Evolutionary conservation across 2,888 invertebrate genomes (phyloP).

Genomic region (Gerris lacustris): DNA sequence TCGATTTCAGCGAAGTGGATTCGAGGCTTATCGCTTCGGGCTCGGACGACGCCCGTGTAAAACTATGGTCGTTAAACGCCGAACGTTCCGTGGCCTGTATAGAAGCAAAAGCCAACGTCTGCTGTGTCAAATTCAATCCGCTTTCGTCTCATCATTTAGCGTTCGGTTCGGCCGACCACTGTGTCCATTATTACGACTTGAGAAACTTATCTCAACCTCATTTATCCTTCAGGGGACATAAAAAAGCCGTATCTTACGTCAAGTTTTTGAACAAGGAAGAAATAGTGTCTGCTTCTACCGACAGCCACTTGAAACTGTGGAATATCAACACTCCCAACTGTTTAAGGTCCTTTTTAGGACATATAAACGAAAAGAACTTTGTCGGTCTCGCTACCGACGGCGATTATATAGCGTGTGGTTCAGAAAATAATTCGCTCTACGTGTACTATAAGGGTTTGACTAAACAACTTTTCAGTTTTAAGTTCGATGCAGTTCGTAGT

Average conservation of each 20-base stretch:
- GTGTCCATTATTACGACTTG: slow-evolving; percentile 90
- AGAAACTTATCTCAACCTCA: slow-evolving; percentile 69
- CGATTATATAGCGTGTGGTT: slow-evolving; percentile 85
- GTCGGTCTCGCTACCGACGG: slow-evolving; percentile 86
- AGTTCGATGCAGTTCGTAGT: slow-evolving; percentile 71
- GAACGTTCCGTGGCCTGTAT: slow-evolving; percentile 77
- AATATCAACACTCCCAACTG: slow-evolving; percentile 62
- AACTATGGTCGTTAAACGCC: slow-evolving; percentile 79
- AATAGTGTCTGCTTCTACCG: slow-evolving; percentile 84
- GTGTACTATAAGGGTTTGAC: slow-evolving; percentile 83
- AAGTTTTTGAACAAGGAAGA: slow-evolving; percentile 75
- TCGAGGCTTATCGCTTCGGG: slow-evolving; percentile 81
- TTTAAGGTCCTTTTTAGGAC: slow-evolving; percentile 75
- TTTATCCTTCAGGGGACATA: slow-evolving; percentile 73
- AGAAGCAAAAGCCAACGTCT: slow-evolving; percentile 88
- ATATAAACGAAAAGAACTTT: slow-evolving; percentile 91
- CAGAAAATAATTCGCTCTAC: slow-evolving; percentile 85
- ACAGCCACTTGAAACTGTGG: slow-evolving; percentile 84
- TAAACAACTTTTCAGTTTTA: slow-evolving; percentile 71
- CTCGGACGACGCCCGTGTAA: slow-evolving; percentile 84
- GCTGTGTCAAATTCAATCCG: slow-evolving; percentile 85
- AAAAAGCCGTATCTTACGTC: slow-evolving; percentile 88
- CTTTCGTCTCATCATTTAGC: slow-evolving; percentile 75
- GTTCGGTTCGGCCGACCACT: slow-evolving; percentile 93
- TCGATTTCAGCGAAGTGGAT: slow-evolving; percentile 86